Evolutionary conservation across 2,113 vertebrate genomes (phyloP).

Genomic region (Vidua macroura): DNA sequence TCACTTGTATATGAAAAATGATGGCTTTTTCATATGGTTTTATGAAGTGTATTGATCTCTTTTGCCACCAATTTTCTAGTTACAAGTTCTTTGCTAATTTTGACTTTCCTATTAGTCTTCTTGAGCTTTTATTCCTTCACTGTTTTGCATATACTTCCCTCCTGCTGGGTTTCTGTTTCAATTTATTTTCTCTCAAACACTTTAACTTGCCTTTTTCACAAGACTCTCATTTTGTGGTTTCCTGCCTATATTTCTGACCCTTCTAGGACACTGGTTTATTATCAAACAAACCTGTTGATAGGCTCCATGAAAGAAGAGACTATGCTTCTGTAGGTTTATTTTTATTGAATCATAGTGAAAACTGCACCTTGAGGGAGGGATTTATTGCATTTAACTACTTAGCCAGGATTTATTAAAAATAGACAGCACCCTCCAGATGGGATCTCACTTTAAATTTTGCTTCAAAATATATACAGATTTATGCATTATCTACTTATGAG

Average conservation of each 20-base stretch:
- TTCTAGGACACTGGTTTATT: constrained; percentile 24
- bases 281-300: constrained; percentile 50
- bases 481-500: neutral
- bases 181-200: constrained; percentile 38
- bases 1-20: neutral
- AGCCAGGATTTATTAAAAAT: constrained; percentile 57
- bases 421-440: constrained; percentile 39
- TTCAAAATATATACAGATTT: neutral
- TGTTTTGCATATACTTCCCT: neutral
- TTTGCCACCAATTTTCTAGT: neutral
- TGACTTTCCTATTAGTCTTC: neutral
- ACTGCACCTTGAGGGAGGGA: constrained; percentile 41
- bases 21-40: neutral
- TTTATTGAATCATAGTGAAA: constrained; percentile 57
- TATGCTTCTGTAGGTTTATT: constrained; percentile 29
- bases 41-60: neutral
- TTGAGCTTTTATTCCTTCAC: neutral
- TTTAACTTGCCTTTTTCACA: constrained; percentile 7
- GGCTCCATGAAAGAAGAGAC: constrained; percentile 14
- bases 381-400: constrained; percentile 55
- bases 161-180: constrained; percentile 21
- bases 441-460: neutral
- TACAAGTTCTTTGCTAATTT: neutral
- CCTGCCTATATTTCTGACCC: constrained; percentile 39
- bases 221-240: constrained; percentile 49